A percentile compares a stretch with the other conserved stretches of the same genome.
These are phyloP conservation scores for Drosophila oshimai DNA, from an alignment of 1,140 invertebrate genomes.

Conservation along the genomic window DNA sequence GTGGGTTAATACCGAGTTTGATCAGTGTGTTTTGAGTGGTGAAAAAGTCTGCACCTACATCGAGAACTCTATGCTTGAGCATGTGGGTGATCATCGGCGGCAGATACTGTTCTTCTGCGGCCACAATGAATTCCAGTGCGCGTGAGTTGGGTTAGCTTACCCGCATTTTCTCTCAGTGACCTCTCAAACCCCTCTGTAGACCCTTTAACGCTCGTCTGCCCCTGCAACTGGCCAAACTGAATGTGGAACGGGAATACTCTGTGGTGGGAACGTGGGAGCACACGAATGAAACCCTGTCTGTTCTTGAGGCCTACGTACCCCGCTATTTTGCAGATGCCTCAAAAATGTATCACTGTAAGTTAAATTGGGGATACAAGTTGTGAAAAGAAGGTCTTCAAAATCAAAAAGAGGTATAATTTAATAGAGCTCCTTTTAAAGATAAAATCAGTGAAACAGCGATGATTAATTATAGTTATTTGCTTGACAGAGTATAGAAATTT, in stretches of 20 bases:
- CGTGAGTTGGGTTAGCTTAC: conserved; percentile 55
- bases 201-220: conserved; percentile 92
- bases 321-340: conserved; percentile 91
- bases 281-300: conserved; percentile 91
- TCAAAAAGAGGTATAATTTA: background rate
- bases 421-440: no score
- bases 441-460: no score
- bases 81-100: conserved; percentile 90
- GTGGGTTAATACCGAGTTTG: conserved; percentile 91
- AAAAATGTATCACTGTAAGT: conserved; percentile 90
- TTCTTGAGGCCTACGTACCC: conserved; percentile 92
- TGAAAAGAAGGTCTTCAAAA: background rate
- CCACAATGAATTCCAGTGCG: conserved; percentile 85
- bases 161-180: background rate
- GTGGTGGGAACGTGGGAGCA: conserved; percentile 95
- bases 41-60: conserved; percentile 91
- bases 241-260: conserved; percentile 92
- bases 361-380: conserved; percentile 26
- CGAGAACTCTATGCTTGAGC: conserved; percentile 90
- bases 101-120: conserved; percentile 93
- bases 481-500: no score
- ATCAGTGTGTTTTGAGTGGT: conserved; percentile 91
- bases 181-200: conserved; percentile 83
- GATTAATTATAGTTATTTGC: no score
- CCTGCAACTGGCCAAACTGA: conserved; percentile 90